A percentile compares a stretch with the other conserved stretches of the same genome.
Conservation (phyloP, 1,140 invertebrate species). For the Drosophila lacteicornis region DNA sequence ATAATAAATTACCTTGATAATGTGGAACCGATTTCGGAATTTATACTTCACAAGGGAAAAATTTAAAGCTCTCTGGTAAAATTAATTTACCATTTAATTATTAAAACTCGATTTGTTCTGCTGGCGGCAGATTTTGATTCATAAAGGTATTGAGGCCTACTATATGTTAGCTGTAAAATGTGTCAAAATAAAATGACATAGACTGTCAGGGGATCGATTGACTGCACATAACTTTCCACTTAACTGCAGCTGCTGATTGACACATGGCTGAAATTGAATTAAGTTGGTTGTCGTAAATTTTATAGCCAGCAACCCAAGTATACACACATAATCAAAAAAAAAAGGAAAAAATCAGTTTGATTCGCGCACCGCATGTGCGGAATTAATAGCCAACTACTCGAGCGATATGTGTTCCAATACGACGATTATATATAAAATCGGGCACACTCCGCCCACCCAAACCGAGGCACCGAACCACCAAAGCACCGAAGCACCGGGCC, state of each 20-base stretch:
- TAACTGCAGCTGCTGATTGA: conserved; percentile 79
- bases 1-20: background rate
- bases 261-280: conserved; percentile 80
- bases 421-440: background rate
- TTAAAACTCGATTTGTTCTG: conserved; percentile 31
- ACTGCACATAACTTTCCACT: conserved; percentile 77
- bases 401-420: conserved; percentile 2
- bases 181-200: conserved; percentile 32
- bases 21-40: background rate
- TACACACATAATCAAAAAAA: conserved; percentile 54
- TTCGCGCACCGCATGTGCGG: conserved; percentile 41
- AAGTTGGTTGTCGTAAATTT: conserved; percentile 66
- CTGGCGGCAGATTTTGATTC: background rate
- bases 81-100: conserved; percentile 17
- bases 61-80: background rate
- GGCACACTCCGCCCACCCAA: conserved; percentile 27
- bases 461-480: background rate
- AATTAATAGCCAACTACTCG: conserved; percentile 47
- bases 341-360: conserved; percentile 17
- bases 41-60: background rate
- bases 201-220: conserved; percentile 12
- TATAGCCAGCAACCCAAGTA: conserved; percentile 47
- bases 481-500: background rate
- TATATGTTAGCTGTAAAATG: conserved; percentile 23
- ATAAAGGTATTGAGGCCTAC: background rate